Base-by-base conservation (phyloP, 2,888 invertebrate species). In the Cephalotes varians region DNA sequence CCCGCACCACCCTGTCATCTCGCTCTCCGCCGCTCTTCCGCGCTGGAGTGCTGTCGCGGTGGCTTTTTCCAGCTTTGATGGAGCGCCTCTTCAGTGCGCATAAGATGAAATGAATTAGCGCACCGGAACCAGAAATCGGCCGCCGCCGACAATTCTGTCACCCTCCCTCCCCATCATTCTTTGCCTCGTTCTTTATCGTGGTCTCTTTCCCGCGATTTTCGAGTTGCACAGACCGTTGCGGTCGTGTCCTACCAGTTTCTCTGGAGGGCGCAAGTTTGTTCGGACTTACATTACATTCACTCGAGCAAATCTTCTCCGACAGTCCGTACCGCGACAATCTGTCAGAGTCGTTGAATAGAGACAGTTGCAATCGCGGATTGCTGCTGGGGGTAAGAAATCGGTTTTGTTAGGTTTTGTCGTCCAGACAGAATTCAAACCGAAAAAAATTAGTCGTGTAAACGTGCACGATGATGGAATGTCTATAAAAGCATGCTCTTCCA, bases 31-130 rank as follows among this genome's bases (percentile, higher is more conserved):
- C 85, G 82, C 83, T 82, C 77, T 86, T 86, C 79, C 40, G 79
- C 71, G 44, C 44, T 92, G 87, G 86, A 91, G 92, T 91, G 90
- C 92, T 93, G 92, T 93, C 92, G 91, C 89, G 89, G 85, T 90
- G 82, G 91, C 92, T 93, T 92, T 92, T 93, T 91, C 91, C 91
- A 90, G 88, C 88, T 92, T 93, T 94, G 94, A 94, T 94, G 87
- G 93, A 94, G 93, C 93, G 93, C 92, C 93, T 90, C 94, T 93
- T 90, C 91, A 93, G 84, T 92, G 91, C 91, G 92, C 91, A 92
- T 91, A 92, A 93, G 91, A 93, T 93, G 89, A 93, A 90, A 93
- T 90, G 93, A 93, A 93, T 93, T 93, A 93, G 89, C 90, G 88
- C 65, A 65, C 72, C 82, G 83, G 84, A 89, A 86, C 87, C 84